These are phyloP conservation scores for Paguma larvata DNA, from an alignment of 2,797 vertebrate genomes.

Conservation along the genomic window DNA sequence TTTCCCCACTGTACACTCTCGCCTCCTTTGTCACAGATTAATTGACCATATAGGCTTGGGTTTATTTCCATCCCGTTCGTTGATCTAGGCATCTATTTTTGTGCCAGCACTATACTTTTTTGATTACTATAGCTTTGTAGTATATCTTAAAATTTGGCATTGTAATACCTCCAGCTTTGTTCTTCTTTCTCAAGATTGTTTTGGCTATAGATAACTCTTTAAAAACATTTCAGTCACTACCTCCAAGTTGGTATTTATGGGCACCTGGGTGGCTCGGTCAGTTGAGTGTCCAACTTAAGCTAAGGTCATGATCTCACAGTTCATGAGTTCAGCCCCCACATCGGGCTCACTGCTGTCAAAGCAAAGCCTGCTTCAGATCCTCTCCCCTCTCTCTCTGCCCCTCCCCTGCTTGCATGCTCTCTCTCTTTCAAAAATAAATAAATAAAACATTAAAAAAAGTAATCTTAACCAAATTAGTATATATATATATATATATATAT, in stretches of 20 bases:
- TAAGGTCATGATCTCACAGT: too few species aligned
- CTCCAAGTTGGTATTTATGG: not conserved
- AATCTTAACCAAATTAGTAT: not conserved
- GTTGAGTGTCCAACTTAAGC: too few species aligned
- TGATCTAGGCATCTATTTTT: not conserved
- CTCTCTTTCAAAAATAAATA: too few species aligned
- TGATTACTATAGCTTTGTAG: not conserved
- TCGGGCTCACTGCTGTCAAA: too few species aligned
- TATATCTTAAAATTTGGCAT: not conserved
- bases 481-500: too few species aligned
- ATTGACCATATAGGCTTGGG: not conserved
- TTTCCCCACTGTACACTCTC: not conserved
- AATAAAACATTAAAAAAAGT: too few species aligned
- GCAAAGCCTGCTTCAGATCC: too few species aligned
- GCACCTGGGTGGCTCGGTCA: too few species aligned
- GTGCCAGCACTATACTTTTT: not conserved
- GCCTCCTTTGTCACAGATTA: not conserved
- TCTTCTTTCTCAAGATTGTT: not conserved
- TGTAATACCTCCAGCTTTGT: not conserved
- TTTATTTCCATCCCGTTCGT: not conserved
- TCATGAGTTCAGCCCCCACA: too few species aligned
- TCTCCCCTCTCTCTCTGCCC: too few species aligned
- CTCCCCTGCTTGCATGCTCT: too few species aligned
- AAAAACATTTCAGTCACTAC: slow-evolving; percentile 8
- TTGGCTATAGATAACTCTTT: not conserved